Percentiles rank a stretch among this genome's conserved stretches.
Evolutionary conservation across 2,888 invertebrate genomes (phyloP).

Genomic region (Agonopterix heracliana): DNA sequence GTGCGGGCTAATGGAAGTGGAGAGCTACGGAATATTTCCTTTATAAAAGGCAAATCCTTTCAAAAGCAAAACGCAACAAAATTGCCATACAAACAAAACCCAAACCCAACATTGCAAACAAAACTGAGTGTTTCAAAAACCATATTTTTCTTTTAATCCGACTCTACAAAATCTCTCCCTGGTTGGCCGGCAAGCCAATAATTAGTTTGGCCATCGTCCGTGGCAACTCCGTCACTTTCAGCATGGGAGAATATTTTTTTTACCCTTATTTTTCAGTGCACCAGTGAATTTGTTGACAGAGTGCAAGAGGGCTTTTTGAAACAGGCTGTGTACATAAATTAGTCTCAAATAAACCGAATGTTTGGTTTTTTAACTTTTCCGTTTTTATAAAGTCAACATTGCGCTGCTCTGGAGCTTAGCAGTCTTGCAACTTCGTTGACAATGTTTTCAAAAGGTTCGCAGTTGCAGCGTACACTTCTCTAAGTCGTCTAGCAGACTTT

Average conservation of each 20-base stretch:
- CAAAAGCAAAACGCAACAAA: too few species aligned
- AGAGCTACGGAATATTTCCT: too few species aligned
- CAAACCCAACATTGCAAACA: not conserved
- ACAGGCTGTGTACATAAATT: not conserved
- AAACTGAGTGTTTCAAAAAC: too few species aligned
- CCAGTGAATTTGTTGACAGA: constrained; percentile 7
- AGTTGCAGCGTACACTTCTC: too few species aligned
- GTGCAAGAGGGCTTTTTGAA: constrained; percentile 2
- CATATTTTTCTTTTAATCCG: not conserved
- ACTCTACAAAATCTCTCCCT: not conserved
- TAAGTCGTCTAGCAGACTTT: too few species aligned
- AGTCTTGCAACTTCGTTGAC: too few species aligned
- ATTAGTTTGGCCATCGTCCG: constrained; percentile 11
- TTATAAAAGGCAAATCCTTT: too few species aligned
- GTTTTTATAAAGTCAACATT: too few species aligned
- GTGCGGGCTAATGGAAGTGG: too few species aligned
- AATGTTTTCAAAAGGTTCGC: too few species aligned
- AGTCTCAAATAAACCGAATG: not conserved
- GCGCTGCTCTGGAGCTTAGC: too few species aligned
- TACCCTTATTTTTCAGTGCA: constrained; percentile 1
- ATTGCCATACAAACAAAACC: too few species aligned
- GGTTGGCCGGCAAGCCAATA: constrained; percentile 7
- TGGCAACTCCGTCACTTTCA: constrained; percentile 4
- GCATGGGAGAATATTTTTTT: not conserved
- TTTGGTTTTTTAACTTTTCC: not conserved